phyloP scores from a whole-genome alignment of 2,113 vertebrate genomes.

The Leptosomus discolor region DNA sequence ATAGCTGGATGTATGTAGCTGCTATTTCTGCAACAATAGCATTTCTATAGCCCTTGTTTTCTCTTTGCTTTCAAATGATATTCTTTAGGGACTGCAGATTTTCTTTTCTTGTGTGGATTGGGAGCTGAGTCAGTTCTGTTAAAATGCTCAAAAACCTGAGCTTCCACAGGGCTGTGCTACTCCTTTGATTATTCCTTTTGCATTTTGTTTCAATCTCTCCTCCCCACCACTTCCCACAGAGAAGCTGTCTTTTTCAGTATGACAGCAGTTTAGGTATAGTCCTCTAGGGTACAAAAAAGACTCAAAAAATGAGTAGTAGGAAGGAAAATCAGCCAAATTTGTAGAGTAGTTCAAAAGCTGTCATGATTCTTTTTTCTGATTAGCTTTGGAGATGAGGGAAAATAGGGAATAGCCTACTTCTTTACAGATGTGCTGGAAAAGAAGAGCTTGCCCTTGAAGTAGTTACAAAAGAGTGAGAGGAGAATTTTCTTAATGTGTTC shows the following conservation, averaged over 20 bases:
- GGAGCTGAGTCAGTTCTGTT: background rate
- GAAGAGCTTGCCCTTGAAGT: background rate
- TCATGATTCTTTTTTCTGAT: background rate
- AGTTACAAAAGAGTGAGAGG: background rate
- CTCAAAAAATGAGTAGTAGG: background rate
- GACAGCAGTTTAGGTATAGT: background rate
- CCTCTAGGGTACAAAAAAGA: background rate
- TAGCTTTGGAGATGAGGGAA: background rate
- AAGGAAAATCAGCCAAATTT: background rate
- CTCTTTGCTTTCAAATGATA: slow-evolving; percentile 18
- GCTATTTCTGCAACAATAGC: slow-evolving; percentile 56
- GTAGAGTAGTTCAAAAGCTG: background rate
- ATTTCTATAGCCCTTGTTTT: slow-evolving; percentile 38
- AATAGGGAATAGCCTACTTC: background rate
- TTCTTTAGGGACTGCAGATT: slow-evolving; percentile 1
- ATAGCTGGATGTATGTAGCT: slow-evolving; percentile 30
- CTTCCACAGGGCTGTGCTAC: background rate
- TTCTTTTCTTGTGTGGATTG: background rate
- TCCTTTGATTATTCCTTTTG: background rate
- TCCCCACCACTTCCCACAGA: background rate
- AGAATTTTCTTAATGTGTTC: background rate
- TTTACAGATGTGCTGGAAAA: background rate
- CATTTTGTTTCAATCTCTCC: background rate
- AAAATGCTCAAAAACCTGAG: background rate
- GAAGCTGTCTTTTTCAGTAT: background rate